These are phyloP conservation scores for Cydia fagiglandana DNA, from an alignment of 1,140 invertebrate genomes.

Conservation along the genomic window DNA sequence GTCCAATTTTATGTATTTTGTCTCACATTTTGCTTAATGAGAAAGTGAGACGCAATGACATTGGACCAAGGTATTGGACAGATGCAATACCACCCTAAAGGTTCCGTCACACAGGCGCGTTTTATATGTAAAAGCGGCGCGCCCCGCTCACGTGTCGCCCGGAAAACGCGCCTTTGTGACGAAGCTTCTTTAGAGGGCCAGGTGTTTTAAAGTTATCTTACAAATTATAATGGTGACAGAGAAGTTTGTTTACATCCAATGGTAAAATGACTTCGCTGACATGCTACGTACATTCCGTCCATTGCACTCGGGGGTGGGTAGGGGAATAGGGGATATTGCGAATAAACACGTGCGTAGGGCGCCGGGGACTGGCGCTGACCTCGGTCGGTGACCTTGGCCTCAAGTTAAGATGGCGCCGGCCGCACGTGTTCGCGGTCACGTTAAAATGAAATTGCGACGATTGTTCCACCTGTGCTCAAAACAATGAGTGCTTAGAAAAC, in stretches of 20 bases:
- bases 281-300: background rate
- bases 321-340: background rate
- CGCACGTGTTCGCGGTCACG: constrained; percentile 25
- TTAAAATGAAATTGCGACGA: background rate
- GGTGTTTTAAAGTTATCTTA: too few species aligned
- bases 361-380: background rate
- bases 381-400: constrained; percentile 23
- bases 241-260: background rate
- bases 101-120: too few species aligned
- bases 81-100: too few species aligned
- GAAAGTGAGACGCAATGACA: too few species aligned
- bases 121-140: too few species aligned
- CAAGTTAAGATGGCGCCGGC: constrained; percentile 15
- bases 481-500: background rate
- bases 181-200: too few species aligned
- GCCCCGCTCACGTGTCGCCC: too few species aligned
- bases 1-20: too few species aligned
- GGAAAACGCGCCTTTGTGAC: too few species aligned
- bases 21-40: too few species aligned
- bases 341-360: constrained; percentile 13
- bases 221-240: too few species aligned
- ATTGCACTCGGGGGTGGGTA: background rate
- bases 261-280: background rate
- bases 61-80: too few species aligned
- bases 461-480: constrained; percentile 4